Base-by-base conservation (phyloP, 2,797 vertebrate genomes). In the Discoglossus pictus region DNA sequence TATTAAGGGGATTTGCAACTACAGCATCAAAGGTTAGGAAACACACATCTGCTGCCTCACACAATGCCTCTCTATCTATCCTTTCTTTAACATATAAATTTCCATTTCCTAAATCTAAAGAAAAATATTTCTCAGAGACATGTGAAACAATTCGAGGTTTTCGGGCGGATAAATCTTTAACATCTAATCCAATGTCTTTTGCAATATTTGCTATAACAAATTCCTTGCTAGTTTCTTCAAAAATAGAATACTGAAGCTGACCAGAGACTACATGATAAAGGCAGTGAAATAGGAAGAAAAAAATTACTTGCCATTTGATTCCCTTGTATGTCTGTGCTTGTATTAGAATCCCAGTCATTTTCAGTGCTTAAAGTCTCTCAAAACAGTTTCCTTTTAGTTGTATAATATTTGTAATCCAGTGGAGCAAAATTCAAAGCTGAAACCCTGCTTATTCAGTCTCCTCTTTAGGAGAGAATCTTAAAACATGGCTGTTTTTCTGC, bases 141-240 rank as follows among this genome's bases (percentile, higher is more conserved):
- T 78, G 70, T 3, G 87, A 83, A 47, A 91, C 84, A 47, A 93
- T 79, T 10, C 86, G 86, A 50, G 90, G 80, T 15, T 65, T 79
- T 18, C 87, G 56, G 11, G 82, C 74, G 7, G 50, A 47, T 13
- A 92, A 43, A 2, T 72, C 77, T 9, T 68, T 75, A 17, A 80
- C 61, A 1, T 88, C 80, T 61, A 92, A 23, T 74, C 86, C 87
- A 46, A 93, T 65, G 80, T 93, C 91, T 11, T 83, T 86, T 11
- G 87, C 90, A n/a, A 92, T 75, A 74, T 91, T 88, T 42, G 89
- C 89, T 55, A 92, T 85, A 48, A 84, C 21, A 4, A 81, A 80
- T 44, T 85, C 90, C 17, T 74, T 72, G 47, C 81, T 84, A 17
- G 80, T 71, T 61, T 92, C 90, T 73, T 93, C 91, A 11, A 75